Percentiles rank a stretch among this genome's conserved stretches.
Conservation (phyloP, 1,140 invertebrate species). For the Adelges cooleyi region DNA sequence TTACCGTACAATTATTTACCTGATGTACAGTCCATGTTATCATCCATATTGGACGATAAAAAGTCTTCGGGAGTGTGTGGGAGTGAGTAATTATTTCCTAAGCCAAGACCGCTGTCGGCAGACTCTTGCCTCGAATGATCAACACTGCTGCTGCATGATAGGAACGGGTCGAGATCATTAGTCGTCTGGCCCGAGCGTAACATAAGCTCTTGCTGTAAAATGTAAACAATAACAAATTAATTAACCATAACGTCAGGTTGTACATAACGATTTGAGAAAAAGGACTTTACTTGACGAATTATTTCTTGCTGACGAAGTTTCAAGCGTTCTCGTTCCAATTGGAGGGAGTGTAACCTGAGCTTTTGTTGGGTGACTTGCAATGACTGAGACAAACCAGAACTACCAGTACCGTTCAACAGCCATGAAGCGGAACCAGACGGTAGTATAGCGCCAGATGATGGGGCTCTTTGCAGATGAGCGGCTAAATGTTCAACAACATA, state of each 20-base stretch:
- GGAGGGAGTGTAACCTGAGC: slow-evolving; percentile 64
- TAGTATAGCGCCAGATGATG: slow-evolving; percentile 44
- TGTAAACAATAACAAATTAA: background rate
- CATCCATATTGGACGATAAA: slow-evolving; percentile 66
- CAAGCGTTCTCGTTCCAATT: slow-evolving; percentile 73
- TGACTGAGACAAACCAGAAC: slow-evolving; percentile 35
- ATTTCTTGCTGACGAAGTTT: slow-evolving; percentile 82
- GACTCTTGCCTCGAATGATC: slow-evolving; percentile 87
- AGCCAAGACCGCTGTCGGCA: slow-evolving; percentile 79
- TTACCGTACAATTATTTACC: slow-evolving; percentile 41
- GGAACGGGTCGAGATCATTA: slow-evolving; percentile 56
- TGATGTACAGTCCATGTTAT: slow-evolving; percentile 70
- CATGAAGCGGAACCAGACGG: slow-evolving; percentile 35
- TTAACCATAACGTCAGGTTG: background rate
- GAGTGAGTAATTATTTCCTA: slow-evolving; percentile 72
- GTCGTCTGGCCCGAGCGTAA: slow-evolving; percentile 40
- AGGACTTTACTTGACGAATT: slow-evolving; percentile 58
- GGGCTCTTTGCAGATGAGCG: slow-evolving; percentile 57
- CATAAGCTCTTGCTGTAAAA: slow-evolving; percentile 56
- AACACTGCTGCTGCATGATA: slow-evolving; percentile 47
- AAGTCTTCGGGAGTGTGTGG: slow-evolving; percentile 88
- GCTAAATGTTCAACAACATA: slow-evolving; percentile 50
- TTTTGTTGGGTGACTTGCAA: slow-evolving; percentile 63
- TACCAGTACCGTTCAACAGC: background rate
- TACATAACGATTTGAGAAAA: too few species aligned